A percentile compares a stretch with the other conserved stretches of the same genome.
phyloP scores from a whole-genome alignment of 2,113 vertebrate genomes.

The Marcusenius ussheri region DNA sequence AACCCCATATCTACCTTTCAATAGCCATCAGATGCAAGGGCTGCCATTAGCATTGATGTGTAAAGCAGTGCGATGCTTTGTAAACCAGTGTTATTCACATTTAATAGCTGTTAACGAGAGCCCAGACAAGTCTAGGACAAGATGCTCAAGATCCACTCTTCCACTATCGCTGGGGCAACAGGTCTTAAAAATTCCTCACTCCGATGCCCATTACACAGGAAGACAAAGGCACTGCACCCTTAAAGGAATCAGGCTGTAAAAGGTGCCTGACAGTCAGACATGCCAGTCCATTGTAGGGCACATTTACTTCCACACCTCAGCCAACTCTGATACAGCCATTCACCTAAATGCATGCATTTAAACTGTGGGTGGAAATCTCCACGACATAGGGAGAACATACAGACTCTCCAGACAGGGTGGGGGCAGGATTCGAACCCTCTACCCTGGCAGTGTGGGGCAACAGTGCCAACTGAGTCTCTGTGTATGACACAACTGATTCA shows the following conservation, averaged over 20 bases:
- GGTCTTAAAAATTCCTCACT: slow-evolving; percentile 49
- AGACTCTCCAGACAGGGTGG: not conserved
- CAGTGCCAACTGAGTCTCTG: not conserved
- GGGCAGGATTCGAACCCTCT: not conserved
- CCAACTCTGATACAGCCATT: not conserved
- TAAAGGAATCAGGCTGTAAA: slow-evolving; percentile 42
- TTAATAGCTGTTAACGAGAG: slow-evolving; percentile 26
- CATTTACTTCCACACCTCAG: not conserved
- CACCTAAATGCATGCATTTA: not conserved
- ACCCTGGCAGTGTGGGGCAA: not conserved
- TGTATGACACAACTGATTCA: not conserved
- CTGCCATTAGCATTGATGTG: not conserved
- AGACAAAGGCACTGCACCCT: slow-evolving; percentile 50
- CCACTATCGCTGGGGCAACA: slow-evolving; percentile 62
- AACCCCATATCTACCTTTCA: not conserved
- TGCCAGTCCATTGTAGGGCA: not conserved
- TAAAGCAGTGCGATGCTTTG: slow-evolving; percentile 17
- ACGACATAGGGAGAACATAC: not conserved
- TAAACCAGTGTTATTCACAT: slow-evolving; percentile 38
- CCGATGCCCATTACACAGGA: slow-evolving; percentile 48
- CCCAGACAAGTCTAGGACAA: slow-evolving; percentile 20
- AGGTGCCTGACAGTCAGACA: slow-evolving; percentile 24
- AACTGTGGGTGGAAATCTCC: not conserved
- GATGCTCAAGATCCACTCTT: slow-evolving; percentile 27
- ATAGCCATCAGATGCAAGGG: not conserved